Base-by-base conservation (phyloP, 92 coral and sea anemone species). In the Epizoanthus ramosus region DNA sequence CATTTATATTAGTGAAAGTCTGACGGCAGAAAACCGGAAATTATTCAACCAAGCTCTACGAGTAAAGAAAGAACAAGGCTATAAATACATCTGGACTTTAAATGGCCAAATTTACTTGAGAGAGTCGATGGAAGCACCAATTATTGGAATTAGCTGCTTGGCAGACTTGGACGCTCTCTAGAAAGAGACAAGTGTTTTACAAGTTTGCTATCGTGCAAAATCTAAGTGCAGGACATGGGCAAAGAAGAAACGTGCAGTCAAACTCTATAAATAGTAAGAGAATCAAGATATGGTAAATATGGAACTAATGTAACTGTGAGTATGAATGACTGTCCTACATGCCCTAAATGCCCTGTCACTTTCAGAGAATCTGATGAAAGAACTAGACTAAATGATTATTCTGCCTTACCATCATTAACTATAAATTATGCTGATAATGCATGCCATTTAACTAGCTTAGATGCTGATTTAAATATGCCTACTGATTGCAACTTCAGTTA, bases 21-120 rank as follows among this genome's bases (percentile, higher is more conserved):
- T 82, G 31, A 82, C 79, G 57, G 79, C 65, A 54, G 24, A 59
- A 56, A 82, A 82, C 41, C 74, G 69, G 63, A 82, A 56, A 14
- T 33, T 82, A 18, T 82, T 68, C 64, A 82, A 57, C 12, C 67
- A 82, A 54, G 65, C 79, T 64, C 28, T 82, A 25, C 66, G 58
- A 70, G 79, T 39, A 31, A 83, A 83, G 70, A 83, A 65, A 57
- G 39, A 83, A 21, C 57, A 47, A 65, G 69, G 25, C 18, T 81
- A 70, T 71, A 68, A 68, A 23, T 83, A 37, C 68, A 83, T 58
- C 6, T 57, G 79, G 86, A 71, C 79, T 54, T 28, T 23, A 56
- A 83, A 83, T 59, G 86, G 79, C 41, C 75, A 60, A 16, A 80
- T 80, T 65, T 80, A 83, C 77, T 25, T 83, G 28, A 73, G 86